Percentiles rank a stretch among this genome's conserved stretches.
Conservation (phyloP, 2,888 invertebrate genomes). For the Clusia tigrina region DNA sequence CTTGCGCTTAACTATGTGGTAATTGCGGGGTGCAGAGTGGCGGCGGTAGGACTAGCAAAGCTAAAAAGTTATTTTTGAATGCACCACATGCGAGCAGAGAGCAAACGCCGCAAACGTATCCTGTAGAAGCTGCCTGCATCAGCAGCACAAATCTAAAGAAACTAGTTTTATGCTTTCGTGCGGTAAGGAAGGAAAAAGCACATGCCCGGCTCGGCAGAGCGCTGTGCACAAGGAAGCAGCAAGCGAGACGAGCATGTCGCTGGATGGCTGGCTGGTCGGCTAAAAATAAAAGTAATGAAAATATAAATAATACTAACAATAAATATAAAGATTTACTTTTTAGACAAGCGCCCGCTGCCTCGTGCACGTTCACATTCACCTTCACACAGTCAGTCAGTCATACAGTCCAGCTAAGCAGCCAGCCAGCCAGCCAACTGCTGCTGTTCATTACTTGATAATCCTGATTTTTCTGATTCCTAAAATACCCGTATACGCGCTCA, state of each 20-base stretch:
- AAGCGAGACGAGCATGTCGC: background rate
- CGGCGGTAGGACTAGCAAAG: background rate
- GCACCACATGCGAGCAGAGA: background rate
- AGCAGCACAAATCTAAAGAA: constrained; percentile 5
- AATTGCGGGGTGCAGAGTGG: too few species aligned
- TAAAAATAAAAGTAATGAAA: background rate
- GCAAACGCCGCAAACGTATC: background rate
- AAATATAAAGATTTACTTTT: constrained; percentile 1
- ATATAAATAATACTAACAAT: background rate
- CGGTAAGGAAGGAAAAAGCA: background rate
- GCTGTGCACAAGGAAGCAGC: background rate
- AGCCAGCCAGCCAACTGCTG: too few species aligned
- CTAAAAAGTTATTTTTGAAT: background rate
- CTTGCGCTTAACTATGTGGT: too few species aligned
- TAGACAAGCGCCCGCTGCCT: background rate
- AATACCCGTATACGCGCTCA: too few species aligned
- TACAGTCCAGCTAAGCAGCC: too few species aligned
- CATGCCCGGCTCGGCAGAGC: too few species aligned
- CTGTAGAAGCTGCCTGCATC: background rate
- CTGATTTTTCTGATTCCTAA: too few species aligned
- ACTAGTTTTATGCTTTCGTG: background rate
- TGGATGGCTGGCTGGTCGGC: too few species aligned
- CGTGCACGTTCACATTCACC: too few species aligned
- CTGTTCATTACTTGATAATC: too few species aligned
- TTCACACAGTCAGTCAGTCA: too few species aligned